These are phyloP conservation scores for Bryconaethiops microstoma DNA, from an alignment of 2,797 vertebrate genomes.

Conservation along the genomic window DNA sequence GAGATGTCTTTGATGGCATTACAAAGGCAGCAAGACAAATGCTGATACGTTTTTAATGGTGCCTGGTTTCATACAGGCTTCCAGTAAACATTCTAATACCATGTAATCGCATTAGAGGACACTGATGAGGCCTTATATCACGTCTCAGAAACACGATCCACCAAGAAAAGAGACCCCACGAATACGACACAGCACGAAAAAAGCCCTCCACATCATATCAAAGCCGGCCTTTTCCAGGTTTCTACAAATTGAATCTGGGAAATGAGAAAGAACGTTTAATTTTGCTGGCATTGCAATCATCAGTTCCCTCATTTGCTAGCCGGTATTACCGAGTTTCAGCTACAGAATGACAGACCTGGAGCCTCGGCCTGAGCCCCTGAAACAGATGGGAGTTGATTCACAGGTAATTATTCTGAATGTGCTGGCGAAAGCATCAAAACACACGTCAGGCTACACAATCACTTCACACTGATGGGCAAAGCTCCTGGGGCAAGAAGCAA, in stretches of 20 bases:
- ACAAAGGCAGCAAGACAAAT: constrained; percentile 15
- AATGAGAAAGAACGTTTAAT: constrained; percentile 38
- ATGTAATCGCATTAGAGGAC: constrained; percentile 26
- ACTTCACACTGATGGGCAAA: constrained; percentile 9
- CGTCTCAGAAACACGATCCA: background rate
- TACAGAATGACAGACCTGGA: constrained; percentile 34
- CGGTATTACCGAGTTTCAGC: constrained; percentile 25
- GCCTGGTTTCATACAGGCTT: constrained; percentile 34
- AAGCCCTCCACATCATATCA: constrained; percentile 13
- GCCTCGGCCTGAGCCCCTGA: constrained; percentile 30
- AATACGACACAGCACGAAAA: background rate
- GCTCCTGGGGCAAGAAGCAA: constrained; percentile 20
- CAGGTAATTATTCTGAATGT: constrained; percentile 48
- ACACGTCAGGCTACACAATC: constrained; percentile 24
- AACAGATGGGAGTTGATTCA: constrained; percentile 54
- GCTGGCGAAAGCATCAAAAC: constrained; percentile 41
- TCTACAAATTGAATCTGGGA: constrained; percentile 33
- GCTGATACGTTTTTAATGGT: constrained; percentile 39
- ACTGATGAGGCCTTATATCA: constrained; percentile 14
- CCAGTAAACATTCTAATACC: constrained; percentile 21
- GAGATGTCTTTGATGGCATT: constrained; percentile 11
- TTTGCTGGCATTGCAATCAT: constrained; percentile 32
- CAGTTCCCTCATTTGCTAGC: constrained; percentile 37
- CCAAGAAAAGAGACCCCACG: background rate
- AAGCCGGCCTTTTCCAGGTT: constrained; percentile 18